Percentiles rank a stretch among this genome's conserved stretches.
Conservation (phyloP, 2,888 invertebrate species). For the Beris chalybata region DNA sequence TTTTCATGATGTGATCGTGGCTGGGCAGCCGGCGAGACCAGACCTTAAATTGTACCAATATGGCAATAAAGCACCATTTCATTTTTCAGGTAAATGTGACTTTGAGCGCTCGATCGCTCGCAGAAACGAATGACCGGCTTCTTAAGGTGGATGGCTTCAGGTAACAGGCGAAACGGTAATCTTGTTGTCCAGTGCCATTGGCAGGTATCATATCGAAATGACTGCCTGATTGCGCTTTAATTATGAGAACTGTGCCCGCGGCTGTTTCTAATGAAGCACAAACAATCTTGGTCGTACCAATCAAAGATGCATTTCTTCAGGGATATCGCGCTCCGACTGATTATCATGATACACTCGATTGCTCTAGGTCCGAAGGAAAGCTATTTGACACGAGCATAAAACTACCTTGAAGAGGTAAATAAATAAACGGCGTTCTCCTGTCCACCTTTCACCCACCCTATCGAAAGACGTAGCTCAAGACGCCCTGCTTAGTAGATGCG, state of each 20-base stretch:
- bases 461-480: conserved; percentile 15
- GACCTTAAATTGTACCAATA: not conserved
- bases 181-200: not conserved
- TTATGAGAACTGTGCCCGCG: conserved; percentile 33
- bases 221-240: conserved; percentile 37
- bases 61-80: not conserved
- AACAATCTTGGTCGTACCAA: not conserved
- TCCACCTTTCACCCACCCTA: conserved; percentile 16
- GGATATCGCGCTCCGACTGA: too few species aligned
- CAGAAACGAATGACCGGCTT: not conserved
- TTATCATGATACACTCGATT: too few species aligned
- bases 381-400: conserved; percentile 22
- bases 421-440: conserved; percentile 16
- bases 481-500: not conserved
- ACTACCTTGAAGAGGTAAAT: conserved; percentile 11
- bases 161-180: not conserved
- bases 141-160: not conserved
- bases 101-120: not conserved
- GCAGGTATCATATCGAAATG: conserved; percentile 22
- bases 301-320: not conserved
- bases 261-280: conserved; percentile 33
- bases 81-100: not conserved
- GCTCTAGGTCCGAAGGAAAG: not conserved
- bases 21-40: not conserved
- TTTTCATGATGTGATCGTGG: not conserved